Conservation (phyloP, 2,113 vertebrate genomes). For the Pandion haliaetus region DNA sequence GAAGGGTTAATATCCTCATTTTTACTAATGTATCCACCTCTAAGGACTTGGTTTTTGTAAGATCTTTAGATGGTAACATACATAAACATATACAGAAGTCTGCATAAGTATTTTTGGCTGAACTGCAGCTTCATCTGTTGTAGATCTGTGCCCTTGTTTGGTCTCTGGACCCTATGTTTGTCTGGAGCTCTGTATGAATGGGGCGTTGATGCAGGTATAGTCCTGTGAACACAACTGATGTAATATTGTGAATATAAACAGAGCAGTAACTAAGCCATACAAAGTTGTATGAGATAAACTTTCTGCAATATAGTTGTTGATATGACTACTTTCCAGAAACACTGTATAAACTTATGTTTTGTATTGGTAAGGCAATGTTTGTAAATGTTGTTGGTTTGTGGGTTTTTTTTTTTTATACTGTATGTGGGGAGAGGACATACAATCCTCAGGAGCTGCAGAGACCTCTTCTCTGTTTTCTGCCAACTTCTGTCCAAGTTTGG, state of each 20-base stretch:
- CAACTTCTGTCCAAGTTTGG: neutral
- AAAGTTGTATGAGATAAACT: neutral
- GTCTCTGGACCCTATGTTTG: neutral
- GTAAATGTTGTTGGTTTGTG: too few relatives aligned
- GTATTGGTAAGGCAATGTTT: neutral
- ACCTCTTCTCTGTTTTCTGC: neutral
- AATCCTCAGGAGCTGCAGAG: neutral
- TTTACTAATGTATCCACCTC: neutral
- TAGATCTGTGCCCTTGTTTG: neutral
- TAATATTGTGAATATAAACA: neutral
- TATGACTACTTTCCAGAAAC: neutral
- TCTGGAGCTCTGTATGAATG: neutral
- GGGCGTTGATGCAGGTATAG: neutral
- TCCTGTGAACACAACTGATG: neutral
- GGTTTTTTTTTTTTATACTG: neutral
- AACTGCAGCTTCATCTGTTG: neutral
- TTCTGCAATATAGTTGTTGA: neutral
- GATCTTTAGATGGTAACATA: neutral
- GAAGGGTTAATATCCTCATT: neutral
- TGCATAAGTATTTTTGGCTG: neutral
- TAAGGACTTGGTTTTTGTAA: neutral
- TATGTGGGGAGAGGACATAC: neutral
- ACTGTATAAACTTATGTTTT: neutral
- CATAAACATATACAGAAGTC: neutral
- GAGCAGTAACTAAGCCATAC: neutral